A percentile compares a stretch with the other conserved stretches of the same genome.
phyloP scores from a whole-genome alignment of 2,113 vertebrate species.

The Cavia aperea region DNA sequence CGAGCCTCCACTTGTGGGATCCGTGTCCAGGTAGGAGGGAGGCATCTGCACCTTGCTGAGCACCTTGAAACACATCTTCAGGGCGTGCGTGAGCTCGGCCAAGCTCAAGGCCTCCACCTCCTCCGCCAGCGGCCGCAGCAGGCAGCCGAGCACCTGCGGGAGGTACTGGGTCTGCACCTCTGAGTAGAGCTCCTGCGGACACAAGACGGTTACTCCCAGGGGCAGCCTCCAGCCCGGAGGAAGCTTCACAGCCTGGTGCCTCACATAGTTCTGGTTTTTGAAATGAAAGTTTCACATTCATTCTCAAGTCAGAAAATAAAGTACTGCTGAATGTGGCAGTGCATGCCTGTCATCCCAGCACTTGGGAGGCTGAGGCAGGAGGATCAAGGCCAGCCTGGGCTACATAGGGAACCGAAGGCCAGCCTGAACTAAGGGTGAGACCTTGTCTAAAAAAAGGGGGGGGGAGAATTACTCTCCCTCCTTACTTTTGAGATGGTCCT shows the following conservation, averaged over 20 bases:
- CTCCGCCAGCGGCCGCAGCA: constrained; percentile 81
- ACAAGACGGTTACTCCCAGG: rapidly evolving
- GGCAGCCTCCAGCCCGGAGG: rapidly evolving
- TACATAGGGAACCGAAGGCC: no score
- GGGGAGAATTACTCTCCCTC: neutral
- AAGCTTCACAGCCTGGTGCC: neutral
- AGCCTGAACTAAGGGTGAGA: neutral
- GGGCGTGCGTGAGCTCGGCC: constrained; percentile 85
- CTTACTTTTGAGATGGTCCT: neutral
- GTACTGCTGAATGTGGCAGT: neutral
- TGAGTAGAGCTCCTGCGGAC: constrained; percentile 88
- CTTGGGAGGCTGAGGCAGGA: neutral
- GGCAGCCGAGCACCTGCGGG: constrained; percentile 90
- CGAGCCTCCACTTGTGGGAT: constrained; percentile 59
- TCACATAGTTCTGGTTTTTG: neutral
- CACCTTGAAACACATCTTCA: constrained; percentile 91
- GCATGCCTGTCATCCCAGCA: neutral
- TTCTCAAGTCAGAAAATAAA: neutral
- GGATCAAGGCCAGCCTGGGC: neutral
- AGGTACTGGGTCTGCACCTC: constrained; percentile 94
- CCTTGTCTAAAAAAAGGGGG: neutral
- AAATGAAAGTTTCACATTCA: neutral
- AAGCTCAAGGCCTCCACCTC: constrained; percentile 79
- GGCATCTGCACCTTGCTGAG: constrained; percentile 98
- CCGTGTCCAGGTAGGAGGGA: constrained; percentile 85